A percentile compares a stretch with the other conserved stretches of the same genome.
phyloP scores from a whole-genome alignment of 1,140 invertebrate species.

The Drosophila auraria region DNA sequence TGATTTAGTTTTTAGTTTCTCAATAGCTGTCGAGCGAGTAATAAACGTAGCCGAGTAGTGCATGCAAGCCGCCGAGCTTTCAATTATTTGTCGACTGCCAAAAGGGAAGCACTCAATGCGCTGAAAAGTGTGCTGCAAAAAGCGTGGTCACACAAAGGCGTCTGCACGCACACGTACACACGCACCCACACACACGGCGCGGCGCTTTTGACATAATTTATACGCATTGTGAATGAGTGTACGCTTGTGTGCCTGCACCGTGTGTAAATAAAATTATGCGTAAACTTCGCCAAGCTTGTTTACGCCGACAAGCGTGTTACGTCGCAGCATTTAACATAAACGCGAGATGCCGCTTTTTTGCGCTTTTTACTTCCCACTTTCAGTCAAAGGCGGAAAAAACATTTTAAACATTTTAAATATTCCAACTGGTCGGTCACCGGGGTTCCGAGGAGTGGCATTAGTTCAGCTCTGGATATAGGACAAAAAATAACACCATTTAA shows the following conservation, averaged over 20 bases:
- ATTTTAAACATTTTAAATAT: slow-evolving; percentile 39
- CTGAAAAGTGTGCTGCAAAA: slow-evolving; percentile 52
- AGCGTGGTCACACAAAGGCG: slow-evolving; percentile 28
- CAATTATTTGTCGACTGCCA: slow-evolving; percentile 47
- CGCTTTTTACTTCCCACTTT: slow-evolving; percentile 50
- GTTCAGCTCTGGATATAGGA: slow-evolving; percentile 8
- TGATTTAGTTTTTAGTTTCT: slow-evolving; percentile 29
- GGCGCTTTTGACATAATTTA: slow-evolving; percentile 56
- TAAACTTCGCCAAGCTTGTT: slow-evolving; percentile 62
- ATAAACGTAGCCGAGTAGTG: slow-evolving; percentile 50
- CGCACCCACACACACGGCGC: not conserved
- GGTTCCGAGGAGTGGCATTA: slow-evolving; percentile 38
- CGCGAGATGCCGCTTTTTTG: slow-evolving; percentile 36
- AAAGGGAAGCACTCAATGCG: slow-evolving; percentile 44
- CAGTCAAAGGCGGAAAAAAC: slow-evolving; percentile 36
- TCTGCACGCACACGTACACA: not conserved
- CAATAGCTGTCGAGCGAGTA: slow-evolving; percentile 34
- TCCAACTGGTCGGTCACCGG: slow-evolving; percentile 16
- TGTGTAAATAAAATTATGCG: slow-evolving; percentile 66
- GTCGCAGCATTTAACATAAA: slow-evolving; percentile 50
- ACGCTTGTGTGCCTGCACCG: slow-evolving; percentile 45
- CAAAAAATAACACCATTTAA: slow-evolving; percentile 25
- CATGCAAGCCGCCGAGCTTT: slow-evolving; percentile 48
- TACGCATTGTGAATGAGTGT: slow-evolving; percentile 35
- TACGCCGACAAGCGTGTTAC: slow-evolving; percentile 63